These are phyloP conservation scores for Synanthedon formicaeformis DNA, from an alignment of 2,888 invertebrate genomes.

Conservation along the genomic window DNA sequence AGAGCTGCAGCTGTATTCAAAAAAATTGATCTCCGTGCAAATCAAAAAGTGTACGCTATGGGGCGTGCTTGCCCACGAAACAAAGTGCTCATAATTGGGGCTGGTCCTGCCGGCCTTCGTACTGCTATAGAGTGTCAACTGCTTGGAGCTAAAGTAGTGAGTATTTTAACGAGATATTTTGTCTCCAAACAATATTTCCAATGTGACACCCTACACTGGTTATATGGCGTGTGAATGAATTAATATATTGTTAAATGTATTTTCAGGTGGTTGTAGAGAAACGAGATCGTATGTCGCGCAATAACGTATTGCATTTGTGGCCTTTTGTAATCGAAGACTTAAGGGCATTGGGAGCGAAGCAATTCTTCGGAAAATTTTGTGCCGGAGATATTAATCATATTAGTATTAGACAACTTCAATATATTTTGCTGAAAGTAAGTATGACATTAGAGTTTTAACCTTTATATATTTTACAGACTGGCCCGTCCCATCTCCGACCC, in stretches of 20 bases:
- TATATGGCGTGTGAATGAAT: too few species aligned
- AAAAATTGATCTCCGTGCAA: constrained; percentile 93
- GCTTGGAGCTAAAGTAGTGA: constrained; percentile 92
- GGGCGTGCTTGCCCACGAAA: constrained; percentile 85
- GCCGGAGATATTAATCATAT: constrained; percentile 99
- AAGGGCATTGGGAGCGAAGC: constrained; percentile 93
- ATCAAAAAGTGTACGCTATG: constrained; percentile 91
- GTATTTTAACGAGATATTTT: constrained; percentile 14
- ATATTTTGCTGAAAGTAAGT: constrained; percentile 90
- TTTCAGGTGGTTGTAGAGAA: constrained; percentile 88
- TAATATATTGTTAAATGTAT: neutral
- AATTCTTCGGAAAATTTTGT: constrained; percentile 99
- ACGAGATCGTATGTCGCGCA: constrained; percentile 92
- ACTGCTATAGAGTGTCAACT: constrained; percentile 97
- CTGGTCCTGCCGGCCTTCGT: constrained; percentile 94
- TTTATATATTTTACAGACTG: too few species aligned
- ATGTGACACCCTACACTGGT: too few species aligned
- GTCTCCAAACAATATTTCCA: too few species aligned
- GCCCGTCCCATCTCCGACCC: too few species aligned
- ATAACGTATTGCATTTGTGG: constrained; percentile 98
- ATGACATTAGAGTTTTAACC: neutral
- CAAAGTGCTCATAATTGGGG: constrained; percentile 93
- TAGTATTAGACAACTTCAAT: constrained; percentile 95
- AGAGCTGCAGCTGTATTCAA: constrained; percentile 97
- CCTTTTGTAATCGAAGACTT: constrained; percentile 98